A percentile compares a stretch with the other conserved stretches of the same genome.
These are phyloP conservation scores for Uria aalge DNA, from an alignment of 2,113 vertebrate genomes.

Conservation along the genomic window DNA sequence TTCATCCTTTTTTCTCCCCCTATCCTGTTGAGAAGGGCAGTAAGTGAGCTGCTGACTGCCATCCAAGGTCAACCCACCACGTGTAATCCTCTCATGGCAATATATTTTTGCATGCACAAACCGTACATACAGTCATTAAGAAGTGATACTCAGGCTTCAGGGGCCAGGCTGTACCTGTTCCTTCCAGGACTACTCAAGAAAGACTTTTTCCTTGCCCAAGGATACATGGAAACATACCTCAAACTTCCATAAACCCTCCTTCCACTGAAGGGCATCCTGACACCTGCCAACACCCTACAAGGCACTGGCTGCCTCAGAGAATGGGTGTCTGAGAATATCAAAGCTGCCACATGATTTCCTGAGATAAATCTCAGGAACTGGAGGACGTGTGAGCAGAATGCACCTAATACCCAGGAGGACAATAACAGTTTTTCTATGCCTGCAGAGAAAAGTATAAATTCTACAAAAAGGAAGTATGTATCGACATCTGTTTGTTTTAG, in stretches of 20 bases:
- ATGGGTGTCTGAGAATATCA: background rate
- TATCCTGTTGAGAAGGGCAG: background rate
- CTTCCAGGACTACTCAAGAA: background rate
- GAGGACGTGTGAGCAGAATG: background rate
- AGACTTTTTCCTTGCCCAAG: background rate
- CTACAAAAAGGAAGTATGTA: background rate
- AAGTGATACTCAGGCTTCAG: background rate
- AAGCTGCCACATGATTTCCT: background rate
- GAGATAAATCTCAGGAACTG: background rate
- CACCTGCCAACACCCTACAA: background rate
- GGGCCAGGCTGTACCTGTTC: background rate
- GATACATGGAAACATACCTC: background rate
- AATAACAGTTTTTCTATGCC: background rate
- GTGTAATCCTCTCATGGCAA: background rate
- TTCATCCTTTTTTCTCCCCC: background rate
- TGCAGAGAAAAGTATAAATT: background rate
- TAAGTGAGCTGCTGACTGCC: background rate
- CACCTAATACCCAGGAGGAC: rapidly evolving
- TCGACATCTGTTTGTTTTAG: background rate
- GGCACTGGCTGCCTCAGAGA: background rate
- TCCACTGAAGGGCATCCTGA: background rate
- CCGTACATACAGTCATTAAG: background rate
- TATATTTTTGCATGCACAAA: background rate
- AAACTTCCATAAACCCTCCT: background rate
- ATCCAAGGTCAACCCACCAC: background rate